Conservation (phyloP, 1,140 invertebrate species). For the Wasmannia auropunctata region DNA sequence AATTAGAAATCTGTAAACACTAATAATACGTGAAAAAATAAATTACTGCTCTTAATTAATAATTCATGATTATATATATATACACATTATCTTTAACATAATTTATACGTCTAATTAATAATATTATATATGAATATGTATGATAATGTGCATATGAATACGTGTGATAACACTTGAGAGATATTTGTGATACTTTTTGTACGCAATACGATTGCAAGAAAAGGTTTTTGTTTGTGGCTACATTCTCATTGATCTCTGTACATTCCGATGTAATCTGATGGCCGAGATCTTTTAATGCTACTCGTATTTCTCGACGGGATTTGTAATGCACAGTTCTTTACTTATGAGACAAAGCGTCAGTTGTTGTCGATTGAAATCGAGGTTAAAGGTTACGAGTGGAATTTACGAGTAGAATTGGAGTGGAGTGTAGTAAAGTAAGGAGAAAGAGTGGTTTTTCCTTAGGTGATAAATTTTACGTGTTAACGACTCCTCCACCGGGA, state of each 20-base stretch:
- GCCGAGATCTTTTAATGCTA: constrained; percentile 41
- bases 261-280: constrained; percentile 39
- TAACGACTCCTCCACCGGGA: constrained; percentile 46
- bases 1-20: not conserved
- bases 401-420: not conserved
- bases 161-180: not conserved
- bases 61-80: not conserved
- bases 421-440: not conserved
- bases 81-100: not conserved
- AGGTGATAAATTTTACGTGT: constrained; percentile 47
- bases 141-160: too few relatives aligned
- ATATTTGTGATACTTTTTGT: not conserved
- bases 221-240: constrained; percentile 18
- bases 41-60: constrained; percentile 10
- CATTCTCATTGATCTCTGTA: constrained; percentile 4
- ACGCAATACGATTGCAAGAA: not conserved
- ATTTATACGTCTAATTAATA: not conserved
- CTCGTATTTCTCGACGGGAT: constrained; percentile 2
- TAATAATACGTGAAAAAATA: not conserved
- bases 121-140: not conserved
- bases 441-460: not conserved
- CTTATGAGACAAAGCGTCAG: constrained; percentile 25
- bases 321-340: constrained; percentile 18
- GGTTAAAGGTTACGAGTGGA: constrained; percentile 32
- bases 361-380: constrained; percentile 44